Percentiles rank a stretch among this genome's conserved stretches.
phyloP scores from a whole-genome alignment of 2,888 invertebrate species.

The Callyntrura sp. region DNA sequence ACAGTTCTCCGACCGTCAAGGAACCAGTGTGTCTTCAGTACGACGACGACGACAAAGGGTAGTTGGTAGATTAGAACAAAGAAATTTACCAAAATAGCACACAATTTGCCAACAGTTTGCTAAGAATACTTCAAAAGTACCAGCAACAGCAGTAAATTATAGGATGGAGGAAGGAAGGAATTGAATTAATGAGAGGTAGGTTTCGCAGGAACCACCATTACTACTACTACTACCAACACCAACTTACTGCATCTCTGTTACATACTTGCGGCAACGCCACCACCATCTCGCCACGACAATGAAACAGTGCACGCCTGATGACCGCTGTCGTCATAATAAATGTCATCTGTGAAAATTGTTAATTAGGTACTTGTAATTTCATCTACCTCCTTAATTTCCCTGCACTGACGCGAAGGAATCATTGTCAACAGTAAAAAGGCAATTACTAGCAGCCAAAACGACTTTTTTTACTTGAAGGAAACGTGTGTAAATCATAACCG shows the following conservation, averaged over 20 bases:
- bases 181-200: neutral
- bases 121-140: neutral
- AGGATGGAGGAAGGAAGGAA: too few relatives aligned
- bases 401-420: too few relatives aligned
- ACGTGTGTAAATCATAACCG: neutral
- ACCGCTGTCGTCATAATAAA: neutral
- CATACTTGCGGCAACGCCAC: too few relatives aligned
- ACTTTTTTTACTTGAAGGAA: slow-evolving; percentile 7
- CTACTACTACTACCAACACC: too few relatives aligned
- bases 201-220: neutral
- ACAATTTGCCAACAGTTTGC: slow-evolving; percentile 7
- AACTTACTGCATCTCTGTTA: neutral
- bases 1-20: slow-evolving; percentile 12
- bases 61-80: neutral
- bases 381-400: too few relatives aligned
- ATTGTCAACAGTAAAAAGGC: neutral
- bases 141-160: too few relatives aligned
- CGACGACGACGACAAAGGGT: too few relatives aligned
- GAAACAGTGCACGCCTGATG: neutral
- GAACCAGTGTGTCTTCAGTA: slow-evolving; percentile 8
- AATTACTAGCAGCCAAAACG: too few relatives aligned
- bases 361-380: neutral
- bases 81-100: neutral
- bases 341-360: neutral
- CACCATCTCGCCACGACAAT: too few relatives aligned